Base-by-base conservation (phyloP, 2,113 vertebrate genomes). In the Neomonachus schauinslandi region DNA sequence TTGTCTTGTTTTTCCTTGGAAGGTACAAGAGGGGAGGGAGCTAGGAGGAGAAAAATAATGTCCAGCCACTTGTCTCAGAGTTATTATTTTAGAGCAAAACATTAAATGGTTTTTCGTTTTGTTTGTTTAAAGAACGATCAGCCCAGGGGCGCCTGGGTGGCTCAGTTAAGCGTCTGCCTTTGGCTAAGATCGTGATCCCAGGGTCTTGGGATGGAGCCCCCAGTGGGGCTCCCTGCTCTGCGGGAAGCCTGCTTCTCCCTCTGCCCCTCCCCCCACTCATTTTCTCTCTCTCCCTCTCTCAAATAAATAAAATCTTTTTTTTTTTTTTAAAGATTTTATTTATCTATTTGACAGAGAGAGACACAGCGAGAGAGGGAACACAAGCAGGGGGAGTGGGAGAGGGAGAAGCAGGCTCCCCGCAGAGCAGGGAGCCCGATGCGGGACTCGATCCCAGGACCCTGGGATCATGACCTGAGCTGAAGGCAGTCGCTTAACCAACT, bases 1-100 rank as follows among this genome's bases (percentile, higher is more conserved):
- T 76, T 91, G 87, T 96, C 76, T 36, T 95, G 11, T 80, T 82
- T 81, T 61, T 80, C 71, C 71, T 85, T 92, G 83, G 65, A 46
- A 36, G 69, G 1, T 51, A 2, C 19, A 21, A 80, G 77, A 88
- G 63, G 72, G 81, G 89, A 24, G 57, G 61, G 53, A 49, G 11
- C 67, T 51, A 1, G n/a, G 46, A 42, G 72, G 36, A 79, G 67
- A 83, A 93, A 53, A 87, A 21, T 53, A 69, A 42, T n/a, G 10
- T 79, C 36, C 13, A 72, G 33, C 55, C n/a, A 49, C 59, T 53
- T 76, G 33, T 59, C 21, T 74, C 42, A 84, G 63, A 84, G n/a
- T 53, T 61, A 76, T 2, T 63, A 55, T 31, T 95, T 24, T 74
- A 85, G 74, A 88, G 31, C 65, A 71, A 61, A 84, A 80, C 24